Evolutionary conservation across 1,140 invertebrate species (phyloP).

Genomic region (Dendroctonus valens): DNA sequence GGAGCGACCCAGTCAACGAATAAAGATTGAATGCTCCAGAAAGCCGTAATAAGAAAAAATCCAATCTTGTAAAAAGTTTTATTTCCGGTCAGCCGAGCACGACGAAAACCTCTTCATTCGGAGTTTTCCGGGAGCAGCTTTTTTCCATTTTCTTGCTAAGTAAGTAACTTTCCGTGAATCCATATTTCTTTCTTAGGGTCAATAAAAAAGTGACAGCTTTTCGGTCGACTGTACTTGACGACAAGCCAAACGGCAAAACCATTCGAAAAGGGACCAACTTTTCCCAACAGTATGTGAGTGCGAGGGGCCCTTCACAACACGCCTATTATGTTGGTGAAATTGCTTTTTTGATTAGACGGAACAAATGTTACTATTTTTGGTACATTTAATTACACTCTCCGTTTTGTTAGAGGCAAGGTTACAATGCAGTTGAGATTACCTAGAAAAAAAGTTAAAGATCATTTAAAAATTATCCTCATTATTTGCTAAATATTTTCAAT

Average conservation of each 20-base stretch:
- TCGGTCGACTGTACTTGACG: slow-evolving; percentile 31
- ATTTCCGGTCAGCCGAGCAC: slow-evolving; percentile 33
- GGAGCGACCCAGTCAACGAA: slow-evolving; percentile 1
- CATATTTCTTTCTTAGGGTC: slow-evolving; percentile 36
- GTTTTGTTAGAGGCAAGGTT: not conserved
- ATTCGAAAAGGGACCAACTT: slow-evolving; percentile 32
- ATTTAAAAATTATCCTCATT: too few species aligned
- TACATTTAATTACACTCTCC: slow-evolving; percentile 5
- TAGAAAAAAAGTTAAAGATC: too few species aligned
- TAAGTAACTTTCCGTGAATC: slow-evolving; percentile 33
- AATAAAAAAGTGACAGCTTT: slow-evolving; percentile 34
- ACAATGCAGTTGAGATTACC: too few species aligned
- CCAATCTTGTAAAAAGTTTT: slow-evolving; percentile 34
- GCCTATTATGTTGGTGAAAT: slow-evolving; percentile 17
- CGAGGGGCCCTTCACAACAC: not conserved
- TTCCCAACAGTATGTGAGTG: slow-evolving; percentile 10
- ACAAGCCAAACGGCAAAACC: slow-evolving; percentile 38
- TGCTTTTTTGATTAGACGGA: slow-evolving; percentile 24
- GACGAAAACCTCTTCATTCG: slow-evolving; percentile 33
- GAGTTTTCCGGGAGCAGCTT: slow-evolving; percentile 12
- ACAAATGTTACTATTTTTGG: not conserved
- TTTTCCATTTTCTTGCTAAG: slow-evolving; percentile 31
- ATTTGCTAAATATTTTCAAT: too few species aligned
- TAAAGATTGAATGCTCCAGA: slow-evolving; percentile 23
- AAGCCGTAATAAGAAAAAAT: slow-evolving; percentile 25